Evolutionary conservation across 2,888 invertebrate species (phyloP), one percentile per base, ranked within the genome.

Genomic region (Torymus texanus): DNA sequence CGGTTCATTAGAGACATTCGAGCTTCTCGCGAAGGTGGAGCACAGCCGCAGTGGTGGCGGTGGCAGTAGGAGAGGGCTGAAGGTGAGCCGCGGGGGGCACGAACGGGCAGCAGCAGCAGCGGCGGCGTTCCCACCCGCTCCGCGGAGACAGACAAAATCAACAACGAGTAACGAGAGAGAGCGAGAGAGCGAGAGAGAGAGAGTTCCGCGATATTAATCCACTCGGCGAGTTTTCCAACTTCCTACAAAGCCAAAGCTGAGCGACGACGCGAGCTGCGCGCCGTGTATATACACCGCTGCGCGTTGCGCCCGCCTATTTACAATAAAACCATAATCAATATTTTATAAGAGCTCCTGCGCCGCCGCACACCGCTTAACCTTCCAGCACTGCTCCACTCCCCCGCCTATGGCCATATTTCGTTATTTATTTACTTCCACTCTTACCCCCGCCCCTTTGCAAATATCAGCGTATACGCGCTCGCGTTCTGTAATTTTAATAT

Each of bases 141-240:
- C 86, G 84, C 84, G 85, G 88, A 88, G 89, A 87, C 90, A 89
- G 90, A 88, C 89, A 90, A 90, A 90, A 90, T 90, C 89, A 90
- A 90, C 90, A 90, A 90, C 88, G 90, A 89, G 89, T 89, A 89
- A 89, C 88, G 89, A 89, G 56, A 41, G 56, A 56, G 89, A 89
- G 56, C 5, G 56, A 56, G 65, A 65, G 88, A 90, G 89, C n/a
- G n/a, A n/a, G 89, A 89, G 56, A 41, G 56, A 56, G 65, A 65
- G 88, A 90, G 89, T 89, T 88, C 89, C 85, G 88, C 88, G 90
- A 90, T 90, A 90, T 90, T 90, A 90, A 90, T 90, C 89, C 90
- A 90, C 90, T 90, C 90, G 89, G 87, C 88, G 90, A 90, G 90
- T 90, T 90, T 90, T 90, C 90, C 89, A 90, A 90, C 90, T 90